These are phyloP conservation scores for Phymatocera aterrima DNA, from an alignment of 2,888 invertebrate species.

Conservation along the genomic window DNA sequence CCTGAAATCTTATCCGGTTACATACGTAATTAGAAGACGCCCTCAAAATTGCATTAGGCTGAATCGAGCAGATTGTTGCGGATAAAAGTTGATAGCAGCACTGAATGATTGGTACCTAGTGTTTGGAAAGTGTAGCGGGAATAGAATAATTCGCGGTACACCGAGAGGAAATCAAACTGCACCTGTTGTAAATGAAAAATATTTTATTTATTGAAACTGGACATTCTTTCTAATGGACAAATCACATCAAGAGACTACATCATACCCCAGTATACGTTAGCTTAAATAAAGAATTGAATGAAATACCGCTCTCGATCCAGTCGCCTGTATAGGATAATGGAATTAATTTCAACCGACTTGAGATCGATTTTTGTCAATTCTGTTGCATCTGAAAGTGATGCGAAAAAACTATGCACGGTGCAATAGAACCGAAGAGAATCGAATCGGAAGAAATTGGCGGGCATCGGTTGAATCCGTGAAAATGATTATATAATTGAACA, in stretches of 20 bases:
- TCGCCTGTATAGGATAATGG: conserved; percentile 1
- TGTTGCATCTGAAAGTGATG: neutral
- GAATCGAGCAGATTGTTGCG: too few species aligned
- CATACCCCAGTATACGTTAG: conserved; percentile 14
- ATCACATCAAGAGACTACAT: neutral
- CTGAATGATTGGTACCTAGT: too few species aligned
- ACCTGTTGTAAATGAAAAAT: neutral
- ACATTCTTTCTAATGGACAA: neutral
- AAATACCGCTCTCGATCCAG: neutral
- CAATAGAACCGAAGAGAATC: conserved; percentile 2
- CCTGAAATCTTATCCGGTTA: too few species aligned
- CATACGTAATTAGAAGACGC: too few species aligned
- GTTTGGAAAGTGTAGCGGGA: too few species aligned
- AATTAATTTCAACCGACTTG: neutral
- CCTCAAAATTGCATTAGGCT: too few species aligned
- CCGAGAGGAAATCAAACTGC: too few species aligned
- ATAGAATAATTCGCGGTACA: too few species aligned
- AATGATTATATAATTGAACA: neutral
- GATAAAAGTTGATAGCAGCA: too few species aligned
- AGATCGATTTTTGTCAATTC: neutral
- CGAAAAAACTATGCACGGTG: neutral
- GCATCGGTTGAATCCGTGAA: conserved; percentile 12
- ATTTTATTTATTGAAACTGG: conserved; percentile 10
- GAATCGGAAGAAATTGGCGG: neutral
- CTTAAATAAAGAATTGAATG: neutral